Evolutionary conservation across 1,140 invertebrate species (phyloP), one percentile per base, ranked within the genome.

Genomic region (Drosophila busckii): DNA sequence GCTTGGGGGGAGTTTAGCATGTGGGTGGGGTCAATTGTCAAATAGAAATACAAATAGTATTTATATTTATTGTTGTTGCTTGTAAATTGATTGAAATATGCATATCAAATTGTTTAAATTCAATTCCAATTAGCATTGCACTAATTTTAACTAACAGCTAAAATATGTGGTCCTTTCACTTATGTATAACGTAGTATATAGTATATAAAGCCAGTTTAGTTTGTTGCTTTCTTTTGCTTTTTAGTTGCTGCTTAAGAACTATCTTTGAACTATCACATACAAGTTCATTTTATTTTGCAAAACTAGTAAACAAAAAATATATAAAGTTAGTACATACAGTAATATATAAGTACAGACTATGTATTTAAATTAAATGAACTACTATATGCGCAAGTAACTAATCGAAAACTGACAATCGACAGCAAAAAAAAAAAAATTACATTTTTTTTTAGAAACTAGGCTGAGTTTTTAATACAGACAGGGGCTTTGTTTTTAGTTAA

Each of bases 181-280:
- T 26, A 17, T 23, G 5, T 16, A 16, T 32, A 17, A 19, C 8
- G n/a, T 42, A n/a, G 1, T 25, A 4, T 22, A 23, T 19, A 37
- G 22, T 42, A 13, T 15, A 37, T 48, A 73, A 71, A 73, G 62
- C 62, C 62, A 31, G 44, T 75, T 61, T 64, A 29, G 22, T 37
- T 20, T 31, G 5, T 52, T 29, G 25, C 4, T 44, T 32, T 49
- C n/a, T n/a, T 17, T 16, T 17, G 32, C 34, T 15, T 34, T 25
- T 40, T 8, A 48, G 23, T 34, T 48, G 17, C 38, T 50, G 40
- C 53, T 65, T 80, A 80, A n/a, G 4, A 59, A 53, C 75, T 82
- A 82, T 83, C 80, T 84, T 84, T 84, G 80, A 84, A 84, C 80
- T 84, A 84, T 84, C 80, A 84, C 80, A 84, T 84, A 84, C 69